Conservation (phyloP, 2,888 invertebrate species). For the Drosophila fungiperda region DNA sequence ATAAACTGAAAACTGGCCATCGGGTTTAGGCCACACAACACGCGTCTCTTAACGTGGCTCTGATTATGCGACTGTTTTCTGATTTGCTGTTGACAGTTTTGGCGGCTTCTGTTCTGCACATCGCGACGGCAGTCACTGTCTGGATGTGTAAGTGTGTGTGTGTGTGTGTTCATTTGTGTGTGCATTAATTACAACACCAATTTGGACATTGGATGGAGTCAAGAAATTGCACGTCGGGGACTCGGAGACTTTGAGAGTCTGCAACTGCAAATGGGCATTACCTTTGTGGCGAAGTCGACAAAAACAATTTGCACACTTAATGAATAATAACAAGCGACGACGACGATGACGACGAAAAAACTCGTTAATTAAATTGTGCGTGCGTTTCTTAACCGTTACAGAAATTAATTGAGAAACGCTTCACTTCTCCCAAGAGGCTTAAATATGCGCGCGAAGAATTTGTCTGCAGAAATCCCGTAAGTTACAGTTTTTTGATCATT, state of each 20-base stretch:
- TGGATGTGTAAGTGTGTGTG: neutral
- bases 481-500: neutral
- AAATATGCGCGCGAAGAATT: conserved; percentile 32
- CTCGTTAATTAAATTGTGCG: conserved; percentile 35
- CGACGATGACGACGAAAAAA: neutral
- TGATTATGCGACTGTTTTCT: conserved; percentile 31
- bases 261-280: conserved; percentile 61
- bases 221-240: conserved; percentile 74
- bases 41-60: conserved; percentile 21
- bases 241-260: neutral
- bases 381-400: conserved; percentile 37
- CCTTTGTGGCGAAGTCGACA: conserved; percentile 61
- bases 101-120: conserved; percentile 45
- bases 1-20: conserved; percentile 9
- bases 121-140: neutral
- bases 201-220: conserved; percentile 22
- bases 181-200: conserved; percentile 70
- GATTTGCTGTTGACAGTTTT: conserved; percentile 39
- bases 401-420: conserved; percentile 50
- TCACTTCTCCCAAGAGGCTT: conserved; percentile 11
- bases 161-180: neutral
- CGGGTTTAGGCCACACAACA: conserved; percentile 26
- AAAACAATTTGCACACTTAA: conserved; percentile 69
- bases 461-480: neutral
- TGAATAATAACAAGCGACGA: conserved; percentile 44